A percentile compares a stretch with the other conserved stretches of the same genome.
These are phyloP conservation scores for Drosophila asahinai DNA, from an alignment of 1,140 invertebrate species.

Conservation along the genomic window DNA sequence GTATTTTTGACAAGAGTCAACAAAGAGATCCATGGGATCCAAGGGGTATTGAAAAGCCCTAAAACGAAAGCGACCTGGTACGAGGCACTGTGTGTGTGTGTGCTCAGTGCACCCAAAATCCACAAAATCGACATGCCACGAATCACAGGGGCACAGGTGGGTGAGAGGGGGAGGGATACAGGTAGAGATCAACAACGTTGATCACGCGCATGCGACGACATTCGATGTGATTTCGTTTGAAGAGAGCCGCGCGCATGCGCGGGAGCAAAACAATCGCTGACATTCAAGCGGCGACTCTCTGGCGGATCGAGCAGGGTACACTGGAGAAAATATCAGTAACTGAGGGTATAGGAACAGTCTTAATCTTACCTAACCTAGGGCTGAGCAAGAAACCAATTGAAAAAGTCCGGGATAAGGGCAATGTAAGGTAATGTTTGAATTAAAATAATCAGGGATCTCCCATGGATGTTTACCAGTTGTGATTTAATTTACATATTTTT, in stretches of 20 bases:
- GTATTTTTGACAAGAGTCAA: constrained; percentile 59
- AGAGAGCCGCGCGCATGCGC: constrained; percentile 79
- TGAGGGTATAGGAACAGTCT: no score
- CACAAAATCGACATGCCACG: constrained; percentile 31
- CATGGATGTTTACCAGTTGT: no score
- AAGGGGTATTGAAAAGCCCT: constrained; percentile 73
- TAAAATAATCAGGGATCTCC: background rate
- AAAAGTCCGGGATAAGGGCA: background rate
- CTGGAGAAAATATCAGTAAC: background rate
- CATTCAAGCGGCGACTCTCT: constrained; percentile 49
- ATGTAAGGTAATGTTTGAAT: background rate
- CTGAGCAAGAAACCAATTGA: background rate
- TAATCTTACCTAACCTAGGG: background rate
- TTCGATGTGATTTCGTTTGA: constrained; percentile 84
- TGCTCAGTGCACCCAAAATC: constrained; percentile 67
- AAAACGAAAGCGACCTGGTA: constrained; percentile 67
- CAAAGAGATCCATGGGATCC: constrained; percentile 63
- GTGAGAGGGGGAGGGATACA: constrained; percentile 14
- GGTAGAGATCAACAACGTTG: constrained; percentile 80
- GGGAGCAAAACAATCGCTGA: constrained; percentile 82
- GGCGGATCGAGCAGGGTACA: constrained; percentile 15
- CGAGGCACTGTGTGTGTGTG: constrained; percentile 26
- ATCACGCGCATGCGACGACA: constrained; percentile 83
- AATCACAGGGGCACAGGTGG: constrained; percentile 5
- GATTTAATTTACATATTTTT: no score